Conservation (phyloP, 2,113 vertebrate species). For the Hippocampus abdominalis region DNA sequence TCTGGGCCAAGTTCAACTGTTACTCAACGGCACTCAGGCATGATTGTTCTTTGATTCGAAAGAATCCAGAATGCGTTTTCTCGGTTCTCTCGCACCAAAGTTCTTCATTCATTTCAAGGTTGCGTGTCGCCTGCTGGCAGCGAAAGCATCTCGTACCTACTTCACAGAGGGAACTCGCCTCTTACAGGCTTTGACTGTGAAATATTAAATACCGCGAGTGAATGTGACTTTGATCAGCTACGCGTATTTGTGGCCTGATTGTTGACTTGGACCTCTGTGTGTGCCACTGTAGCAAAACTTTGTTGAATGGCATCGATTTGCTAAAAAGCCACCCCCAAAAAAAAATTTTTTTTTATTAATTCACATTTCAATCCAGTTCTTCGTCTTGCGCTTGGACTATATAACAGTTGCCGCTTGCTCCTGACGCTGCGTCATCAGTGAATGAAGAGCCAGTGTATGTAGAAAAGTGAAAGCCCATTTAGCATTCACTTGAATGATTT, state of each 20-base stretch:
- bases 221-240: constrained; percentile 2
- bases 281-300: background rate
- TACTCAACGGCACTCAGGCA: too few relatives aligned
- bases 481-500: too few relatives aligned
- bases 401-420: too few relatives aligned
- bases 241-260: background rate
- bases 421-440: too few relatives aligned
- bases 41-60: background rate
- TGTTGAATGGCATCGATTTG: background rate
- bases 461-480: too few relatives aligned
- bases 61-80: background rate
- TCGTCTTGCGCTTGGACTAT: background rate
- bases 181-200: background rate
- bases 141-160: background rate
- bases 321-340: background rate
- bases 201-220: constrained; percentile 3
- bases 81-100: background rate
- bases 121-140: background rate
- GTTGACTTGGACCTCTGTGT: background rate
- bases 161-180: background rate
- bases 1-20: too few relatives aligned
- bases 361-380: background rate
- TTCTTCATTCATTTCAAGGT: background rate
- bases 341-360: too few relatives aligned
- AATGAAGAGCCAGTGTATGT: too few relatives aligned